Conservation (phyloP, 1,140 invertebrate genomes). For the Drosophila pseudoobscura region DNA sequence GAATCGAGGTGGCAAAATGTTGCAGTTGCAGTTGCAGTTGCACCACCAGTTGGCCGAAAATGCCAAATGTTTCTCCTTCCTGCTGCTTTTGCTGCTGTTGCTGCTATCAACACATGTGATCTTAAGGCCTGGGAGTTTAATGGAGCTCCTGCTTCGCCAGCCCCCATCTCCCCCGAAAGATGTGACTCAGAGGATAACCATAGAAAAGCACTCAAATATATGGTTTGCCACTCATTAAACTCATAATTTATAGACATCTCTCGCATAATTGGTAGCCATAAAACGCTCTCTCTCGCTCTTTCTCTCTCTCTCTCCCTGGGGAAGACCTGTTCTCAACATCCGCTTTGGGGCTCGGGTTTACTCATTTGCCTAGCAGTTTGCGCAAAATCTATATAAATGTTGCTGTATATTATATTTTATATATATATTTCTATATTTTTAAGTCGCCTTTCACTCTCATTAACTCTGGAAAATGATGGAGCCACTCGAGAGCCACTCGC, state of each 20-base stretch:
- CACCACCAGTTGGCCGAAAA: constrained; percentile 55
- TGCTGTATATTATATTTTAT: background rate
- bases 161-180: no score
- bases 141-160: constrained; percentile 5
- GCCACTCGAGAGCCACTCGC: constrained; percentile 22
- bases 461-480: constrained; percentile 38
- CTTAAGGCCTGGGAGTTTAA: constrained; percentile 41
- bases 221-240: constrained; percentile 28
- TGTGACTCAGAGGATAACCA: constrained; percentile 30
- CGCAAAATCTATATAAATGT: background rate
- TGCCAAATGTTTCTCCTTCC: constrained; percentile 59
- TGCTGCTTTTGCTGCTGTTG: constrained; percentile 16
- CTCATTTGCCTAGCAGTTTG: constrained; percentile 20
- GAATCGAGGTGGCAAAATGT: background rate
- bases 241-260: constrained; percentile 48
- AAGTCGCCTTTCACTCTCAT: constrained; percentile 74
- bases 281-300: background rate
- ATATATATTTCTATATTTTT: constrained; percentile 26
- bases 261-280: constrained; percentile 35
- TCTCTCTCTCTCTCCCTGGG: background rate
- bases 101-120: constrained; percentile 55
- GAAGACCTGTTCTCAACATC: constrained; percentile 30
- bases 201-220: constrained; percentile 32
- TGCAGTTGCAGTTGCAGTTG: constrained; percentile 15
- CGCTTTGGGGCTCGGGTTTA: constrained; percentile 18